A percentile compares a stretch with the other conserved stretches of the same genome.
Conservation (phyloP, 2,113 vertebrate genomes). For the Otus sunia region DNA sequence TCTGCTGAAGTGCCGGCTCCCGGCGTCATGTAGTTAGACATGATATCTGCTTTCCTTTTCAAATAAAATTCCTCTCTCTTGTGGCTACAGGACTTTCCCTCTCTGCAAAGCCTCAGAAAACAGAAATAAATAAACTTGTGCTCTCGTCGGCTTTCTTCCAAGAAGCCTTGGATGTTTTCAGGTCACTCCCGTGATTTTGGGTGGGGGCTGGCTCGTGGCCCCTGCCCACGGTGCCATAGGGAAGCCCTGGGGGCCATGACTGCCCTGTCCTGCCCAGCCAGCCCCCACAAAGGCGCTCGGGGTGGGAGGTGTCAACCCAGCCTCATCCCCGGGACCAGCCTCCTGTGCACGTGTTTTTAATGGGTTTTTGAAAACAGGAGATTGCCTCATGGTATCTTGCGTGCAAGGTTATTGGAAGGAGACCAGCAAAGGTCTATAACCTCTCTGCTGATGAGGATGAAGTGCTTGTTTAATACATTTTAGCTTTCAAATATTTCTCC, state of each 20-base stretch:
- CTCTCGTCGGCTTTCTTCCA: not conserved
- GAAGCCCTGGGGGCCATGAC: rapidly evolving
- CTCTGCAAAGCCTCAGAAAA: not conserved
- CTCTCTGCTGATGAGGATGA: slow-evolving; percentile 36
- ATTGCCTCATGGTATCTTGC: not conserved
- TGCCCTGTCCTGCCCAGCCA: rapidly evolving
- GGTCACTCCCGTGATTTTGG: rapidly evolving
- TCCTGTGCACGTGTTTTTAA: not conserved
- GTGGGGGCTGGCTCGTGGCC: not conserved
- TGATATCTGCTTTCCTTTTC: not conserved
- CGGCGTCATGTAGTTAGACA: rapidly evolving
- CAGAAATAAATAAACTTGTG: not conserved
- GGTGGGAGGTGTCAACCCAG: not conserved
- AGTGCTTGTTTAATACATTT: slow-evolving; percentile 35
- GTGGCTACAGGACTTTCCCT: not conserved
- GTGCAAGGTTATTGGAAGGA: slow-evolving; percentile 22
- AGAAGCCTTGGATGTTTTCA: not conserved
- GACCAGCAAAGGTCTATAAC: slow-evolving; percentile 10
- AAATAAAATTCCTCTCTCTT: not conserved
- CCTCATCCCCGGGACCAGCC: not conserved
- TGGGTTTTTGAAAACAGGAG: not conserved
- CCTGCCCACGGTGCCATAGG: rapidly evolving
- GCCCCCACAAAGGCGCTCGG: rapidly evolving
- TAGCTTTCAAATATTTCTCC: slow-evolving; percentile 49
- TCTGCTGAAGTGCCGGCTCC: not conserved